A percentile compares a stretch with the other conserved stretches of the same genome.
Evolutionary conservation across 2,888 invertebrate species (phyloP).

Genomic region (Clitarchus hookeri): DNA sequence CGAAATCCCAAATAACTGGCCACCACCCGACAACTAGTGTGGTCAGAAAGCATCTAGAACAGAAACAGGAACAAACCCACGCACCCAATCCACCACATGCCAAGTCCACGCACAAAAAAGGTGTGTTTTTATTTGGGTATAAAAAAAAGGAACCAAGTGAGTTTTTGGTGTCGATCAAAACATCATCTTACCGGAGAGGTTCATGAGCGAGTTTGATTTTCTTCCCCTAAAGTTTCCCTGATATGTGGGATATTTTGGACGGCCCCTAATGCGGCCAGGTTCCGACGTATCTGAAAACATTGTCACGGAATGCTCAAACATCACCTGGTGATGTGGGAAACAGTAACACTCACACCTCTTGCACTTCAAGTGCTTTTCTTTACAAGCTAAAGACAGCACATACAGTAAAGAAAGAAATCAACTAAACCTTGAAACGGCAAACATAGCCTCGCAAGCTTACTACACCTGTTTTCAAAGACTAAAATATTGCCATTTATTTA

Average conservation of each 20-base stretch:
- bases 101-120: conserved; percentile 49
- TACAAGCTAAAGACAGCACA: neutral
- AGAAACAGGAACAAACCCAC: conserved; percentile 35
- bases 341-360: conserved; percentile 5
- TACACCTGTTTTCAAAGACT: neutral
- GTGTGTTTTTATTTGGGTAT: neutral
- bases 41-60: conserved; percentile 35
- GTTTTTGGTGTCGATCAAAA: conserved; percentile 21
- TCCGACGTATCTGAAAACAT: conserved; percentile 81
- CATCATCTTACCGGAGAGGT: conserved; percentile 86
- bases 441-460: neutral
- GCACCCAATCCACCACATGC: conserved; percentile 38
- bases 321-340: neutral
- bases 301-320: conserved; percentile 19
- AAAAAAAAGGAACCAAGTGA: neutral
- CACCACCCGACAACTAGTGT: conserved; percentile 30
- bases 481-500: neutral
- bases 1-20: neutral
- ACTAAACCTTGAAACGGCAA: conserved; percentile 11
- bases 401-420: neutral
- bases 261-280: conserved; percentile 75
- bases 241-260: conserved; percentile 83
- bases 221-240: conserved; percentile 85
- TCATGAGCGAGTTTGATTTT: conserved; percentile 95
- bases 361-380: conserved; percentile 8